phyloP scores from a whole-genome alignment of 2,113 vertebrate species.

The Leptobrachium ailaonicum region DNA sequence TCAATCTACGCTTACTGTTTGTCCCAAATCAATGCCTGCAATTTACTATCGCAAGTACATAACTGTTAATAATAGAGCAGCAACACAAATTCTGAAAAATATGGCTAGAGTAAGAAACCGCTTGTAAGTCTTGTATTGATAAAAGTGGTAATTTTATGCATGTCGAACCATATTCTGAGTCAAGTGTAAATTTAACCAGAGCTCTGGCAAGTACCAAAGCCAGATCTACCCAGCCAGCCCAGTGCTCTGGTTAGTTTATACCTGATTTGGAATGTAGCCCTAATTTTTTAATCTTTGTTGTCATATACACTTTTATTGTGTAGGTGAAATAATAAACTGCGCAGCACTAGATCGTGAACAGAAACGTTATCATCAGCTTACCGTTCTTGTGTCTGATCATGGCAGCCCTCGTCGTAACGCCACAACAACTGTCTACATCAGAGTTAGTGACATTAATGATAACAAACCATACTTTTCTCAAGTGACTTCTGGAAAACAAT shows the following conservation, averaged over 20 bases:
- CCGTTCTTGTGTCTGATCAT: slow-evolving; percentile 79
- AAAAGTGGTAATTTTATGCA: too few relatives aligned
- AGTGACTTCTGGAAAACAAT: slow-evolving; percentile 62
- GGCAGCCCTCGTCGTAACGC: slow-evolving; percentile 76
- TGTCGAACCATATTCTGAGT: too few relatives aligned
- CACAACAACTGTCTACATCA: slow-evolving; percentile 69
- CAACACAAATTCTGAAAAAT: too few relatives aligned
- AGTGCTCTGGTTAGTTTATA: too few relatives aligned
- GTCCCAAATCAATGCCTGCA: too few relatives aligned
- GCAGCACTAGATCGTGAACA: slow-evolving; percentile 80
- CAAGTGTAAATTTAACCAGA: too few relatives aligned
- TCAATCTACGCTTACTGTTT: too few relatives aligned
- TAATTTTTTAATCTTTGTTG: neutral
- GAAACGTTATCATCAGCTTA: slow-evolving; percentile 73
- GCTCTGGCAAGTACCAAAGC: too few relatives aligned
- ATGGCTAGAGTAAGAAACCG: too few relatives aligned
- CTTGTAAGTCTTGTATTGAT: too few relatives aligned
- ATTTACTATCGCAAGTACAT: neutral
- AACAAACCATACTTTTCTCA: slow-evolving; percentile 79
- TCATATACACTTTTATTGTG: neutral
- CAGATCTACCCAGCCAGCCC: too few relatives aligned
- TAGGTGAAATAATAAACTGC: slow-evolving; percentile 88
- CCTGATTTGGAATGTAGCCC: too few relatives aligned
- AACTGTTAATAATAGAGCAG: neutral
- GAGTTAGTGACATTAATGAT: slow-evolving; percentile 82